Evolutionary conservation across 2,113 vertebrate species (phyloP), one percentile per base, ranked within the genome.

Genomic region (Thryonomys swinderianus): DNA sequence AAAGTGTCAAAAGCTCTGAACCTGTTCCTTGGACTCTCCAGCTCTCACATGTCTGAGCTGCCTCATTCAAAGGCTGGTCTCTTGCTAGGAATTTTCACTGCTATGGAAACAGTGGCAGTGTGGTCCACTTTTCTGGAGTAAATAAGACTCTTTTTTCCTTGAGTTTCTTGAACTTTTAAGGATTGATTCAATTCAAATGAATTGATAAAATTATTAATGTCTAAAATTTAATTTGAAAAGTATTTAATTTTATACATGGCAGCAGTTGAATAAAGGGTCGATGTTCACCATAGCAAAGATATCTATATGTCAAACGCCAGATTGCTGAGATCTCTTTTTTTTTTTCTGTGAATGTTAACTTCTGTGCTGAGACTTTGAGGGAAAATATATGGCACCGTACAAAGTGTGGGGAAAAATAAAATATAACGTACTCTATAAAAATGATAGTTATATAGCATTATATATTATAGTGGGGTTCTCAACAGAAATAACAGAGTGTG

Each of bases 141-240:
- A 25, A 92, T 91, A 88, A 88, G 25, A 40, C 30, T 85, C 53
- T 90, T 62, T 94, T 48, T 17, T 57, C 25, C 45, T 71, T 88
- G 51, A 53, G 88, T 73, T 95, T 96, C 79, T 96, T 86, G 88
- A 0, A 67, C 13, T 88, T 93, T 91, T 51, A 94, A 88, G 25
- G 92, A 88, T 40, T 51, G 40, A 95, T 96, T 95, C 20, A 51
- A 42, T 73, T 73, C 42, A 95, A 97, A 96, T 93, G 86, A 97
- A 91, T 91, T 48, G 94, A 94, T 81, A 83, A 85, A 96, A 92
- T 95, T 25, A 91, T 95, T 92, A 88, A 64, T 37, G 80, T 30
- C 85, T 87, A 51, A 76, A 93, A 93, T 90, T 59, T 79, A 96
- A 93, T 86, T 91, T 53, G 86, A 95, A 92, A 84, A 94, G 48